A percentile compares a stretch with the other conserved stretches of the same genome.
Evolutionary conservation across 2,113 vertebrate species (phyloP).

Genomic region (Sturnira hondurensis): DNA sequence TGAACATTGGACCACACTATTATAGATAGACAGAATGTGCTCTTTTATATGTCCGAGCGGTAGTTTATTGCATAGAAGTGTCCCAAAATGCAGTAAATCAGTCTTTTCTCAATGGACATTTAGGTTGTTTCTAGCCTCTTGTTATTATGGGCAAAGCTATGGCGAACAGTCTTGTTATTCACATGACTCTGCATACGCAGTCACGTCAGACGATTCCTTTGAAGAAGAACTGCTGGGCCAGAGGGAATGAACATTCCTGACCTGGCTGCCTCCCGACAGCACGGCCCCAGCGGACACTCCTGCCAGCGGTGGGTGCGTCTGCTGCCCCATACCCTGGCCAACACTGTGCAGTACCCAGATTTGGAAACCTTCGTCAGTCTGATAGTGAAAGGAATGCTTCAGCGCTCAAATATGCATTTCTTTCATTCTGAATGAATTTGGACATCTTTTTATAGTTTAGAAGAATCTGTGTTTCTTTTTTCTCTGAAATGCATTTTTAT

Average conservation of each 20-base stretch:
- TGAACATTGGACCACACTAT: neutral
- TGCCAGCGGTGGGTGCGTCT: neutral
- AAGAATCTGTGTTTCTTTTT: constrained; percentile 1
- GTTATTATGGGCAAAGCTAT: neutral
- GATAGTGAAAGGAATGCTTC: neutral
- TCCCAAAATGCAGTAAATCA: neutral
- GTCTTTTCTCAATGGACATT: neutral
- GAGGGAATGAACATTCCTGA: neutral
- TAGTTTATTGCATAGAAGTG: neutral
- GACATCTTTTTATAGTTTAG: neutral
- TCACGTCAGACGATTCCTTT: neutral
- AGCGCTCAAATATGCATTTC: neutral
- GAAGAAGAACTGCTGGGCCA: neutral
- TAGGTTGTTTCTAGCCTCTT: constrained; percentile 4
- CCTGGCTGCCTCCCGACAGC: neutral
- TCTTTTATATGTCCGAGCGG: neutral
- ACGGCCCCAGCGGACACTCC: neutral
- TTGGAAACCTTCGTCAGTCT: neutral
- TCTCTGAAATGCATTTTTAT: constrained; percentile 27
- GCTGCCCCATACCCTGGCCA: neutral
- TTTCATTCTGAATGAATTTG: constrained; percentile 28
- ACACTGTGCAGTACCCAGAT: neutral
- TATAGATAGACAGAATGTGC: neutral
- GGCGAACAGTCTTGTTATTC: neutral
- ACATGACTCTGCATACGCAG: neutral